A percentile compares a stretch with the other conserved stretches of the same genome.
These are phyloP conservation scores for Xenops minutus DNA, from an alignment of 2,797 vertebrate species.

Conservation along the genomic window DNA sequence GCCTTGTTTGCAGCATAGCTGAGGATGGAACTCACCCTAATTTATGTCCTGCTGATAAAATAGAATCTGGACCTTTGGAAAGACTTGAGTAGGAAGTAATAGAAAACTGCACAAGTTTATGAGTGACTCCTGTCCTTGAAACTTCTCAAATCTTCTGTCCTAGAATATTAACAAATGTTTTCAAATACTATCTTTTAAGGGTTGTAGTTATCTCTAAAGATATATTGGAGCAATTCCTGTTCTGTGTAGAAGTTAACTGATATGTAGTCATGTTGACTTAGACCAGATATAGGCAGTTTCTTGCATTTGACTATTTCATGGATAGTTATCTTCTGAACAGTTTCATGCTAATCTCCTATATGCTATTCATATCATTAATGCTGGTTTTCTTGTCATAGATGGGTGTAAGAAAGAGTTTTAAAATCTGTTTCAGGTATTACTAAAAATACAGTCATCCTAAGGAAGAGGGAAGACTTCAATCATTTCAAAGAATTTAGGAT, in stretches of 20 bases:
- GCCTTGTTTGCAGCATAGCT: background rate
- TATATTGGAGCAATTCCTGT: background rate
- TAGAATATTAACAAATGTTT: background rate
- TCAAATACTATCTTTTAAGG: background rate
- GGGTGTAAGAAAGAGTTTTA: background rate
- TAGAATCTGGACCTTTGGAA: background rate
- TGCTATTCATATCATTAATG: background rate
- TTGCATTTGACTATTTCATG: background rate
- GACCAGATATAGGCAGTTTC: background rate
- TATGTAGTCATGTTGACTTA: background rate
- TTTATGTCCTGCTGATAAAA: background rate
- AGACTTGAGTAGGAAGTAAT: background rate
- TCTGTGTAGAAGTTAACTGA: background rate
- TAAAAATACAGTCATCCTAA: background rate
- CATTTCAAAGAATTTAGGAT: background rate
- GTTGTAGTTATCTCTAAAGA: background rate
- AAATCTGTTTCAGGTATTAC: background rate
- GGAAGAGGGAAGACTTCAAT: background rate
- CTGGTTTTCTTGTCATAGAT: background rate
- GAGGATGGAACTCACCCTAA: background rate
- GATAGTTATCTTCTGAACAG: background rate
- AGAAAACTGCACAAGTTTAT: background rate
- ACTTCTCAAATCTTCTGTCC: background rate
- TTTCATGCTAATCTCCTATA: background rate
- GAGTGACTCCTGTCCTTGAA: background rate